phyloP scores from a whole-genome alignment of 1,140 invertebrate species.

The Magallana ariakensis region DNA sequence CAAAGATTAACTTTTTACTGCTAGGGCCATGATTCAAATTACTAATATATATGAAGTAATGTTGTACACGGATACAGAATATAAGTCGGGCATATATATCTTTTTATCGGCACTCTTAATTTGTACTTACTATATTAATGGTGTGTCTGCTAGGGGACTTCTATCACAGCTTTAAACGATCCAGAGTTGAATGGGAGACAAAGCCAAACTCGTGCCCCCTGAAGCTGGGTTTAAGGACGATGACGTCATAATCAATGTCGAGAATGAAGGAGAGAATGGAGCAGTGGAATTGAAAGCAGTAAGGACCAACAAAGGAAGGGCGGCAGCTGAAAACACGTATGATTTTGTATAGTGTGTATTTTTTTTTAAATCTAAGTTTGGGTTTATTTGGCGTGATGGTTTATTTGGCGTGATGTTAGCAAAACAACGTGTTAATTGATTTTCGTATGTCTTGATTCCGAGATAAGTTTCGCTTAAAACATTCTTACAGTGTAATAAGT shows the following conservation, averaged over 20 bases:
- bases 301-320: neutral
- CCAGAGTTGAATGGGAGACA: neutral
- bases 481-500: neutral
- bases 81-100: no score
- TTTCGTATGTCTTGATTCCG: neutral
- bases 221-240: neutral
- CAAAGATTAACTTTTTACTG: no score
- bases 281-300: neutral
- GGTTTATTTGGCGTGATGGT: neutral
- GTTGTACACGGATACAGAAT: no score
- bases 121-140: no score
- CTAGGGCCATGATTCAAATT: no score
- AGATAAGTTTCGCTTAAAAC: neutral
- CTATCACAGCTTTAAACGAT: no score
- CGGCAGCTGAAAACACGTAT: neutral
- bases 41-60: no score
- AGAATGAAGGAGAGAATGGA: neutral
- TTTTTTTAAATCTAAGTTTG: neutral
- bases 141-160: no score
- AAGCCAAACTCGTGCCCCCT: neutral
- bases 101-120: no score
- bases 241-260: neutral
- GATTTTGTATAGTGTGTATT: no score
- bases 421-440: neutral
- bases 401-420: neutral